phyloP scores from a whole-genome alignment of 1,140 invertebrate species.

The Leptinotarsa lineolata region DNA sequence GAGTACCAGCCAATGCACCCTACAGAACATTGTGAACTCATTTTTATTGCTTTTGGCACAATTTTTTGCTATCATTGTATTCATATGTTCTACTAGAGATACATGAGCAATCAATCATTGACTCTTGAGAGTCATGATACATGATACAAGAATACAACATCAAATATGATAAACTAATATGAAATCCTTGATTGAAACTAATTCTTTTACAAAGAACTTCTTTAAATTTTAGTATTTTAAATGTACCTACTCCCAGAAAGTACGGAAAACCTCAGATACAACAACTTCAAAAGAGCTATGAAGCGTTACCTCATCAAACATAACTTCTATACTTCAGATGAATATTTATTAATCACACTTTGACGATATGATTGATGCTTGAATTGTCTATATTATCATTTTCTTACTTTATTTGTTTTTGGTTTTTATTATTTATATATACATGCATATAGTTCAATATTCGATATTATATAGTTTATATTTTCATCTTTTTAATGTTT shows the following conservation, averaged over 20 bases:
- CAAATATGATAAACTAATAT: neutral
- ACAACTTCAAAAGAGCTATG: too few relatives aligned
- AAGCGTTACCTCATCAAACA: too few relatives aligned
- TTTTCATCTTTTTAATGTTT: too few relatives aligned
- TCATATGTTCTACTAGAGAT: neutral
- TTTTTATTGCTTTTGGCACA: neutral
- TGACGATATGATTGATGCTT: too few relatives aligned
- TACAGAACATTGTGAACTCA: neutral
- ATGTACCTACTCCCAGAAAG: neutral
- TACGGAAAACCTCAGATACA: neutral
- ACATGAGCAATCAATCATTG: neutral
- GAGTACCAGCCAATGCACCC: neutral
- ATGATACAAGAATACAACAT: slow-evolving; percentile 7
- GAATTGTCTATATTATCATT: too few relatives aligned
- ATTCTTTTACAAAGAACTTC: neutral
- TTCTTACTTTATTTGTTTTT: too few relatives aligned
- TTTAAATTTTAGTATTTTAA: neutral
- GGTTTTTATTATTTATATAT: too few relatives aligned
- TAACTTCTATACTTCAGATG: too few relatives aligned
- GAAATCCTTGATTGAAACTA: slow-evolving; percentile 2
- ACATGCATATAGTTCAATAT: too few relatives aligned
- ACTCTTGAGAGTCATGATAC: neutral
- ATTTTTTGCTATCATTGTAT: neutral
- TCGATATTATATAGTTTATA: too few relatives aligned
- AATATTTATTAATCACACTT: too few relatives aligned